Evolutionary conservation across 2,113 vertebrate species (phyloP).

Genomic region (Pholis gunnellus): DNA sequence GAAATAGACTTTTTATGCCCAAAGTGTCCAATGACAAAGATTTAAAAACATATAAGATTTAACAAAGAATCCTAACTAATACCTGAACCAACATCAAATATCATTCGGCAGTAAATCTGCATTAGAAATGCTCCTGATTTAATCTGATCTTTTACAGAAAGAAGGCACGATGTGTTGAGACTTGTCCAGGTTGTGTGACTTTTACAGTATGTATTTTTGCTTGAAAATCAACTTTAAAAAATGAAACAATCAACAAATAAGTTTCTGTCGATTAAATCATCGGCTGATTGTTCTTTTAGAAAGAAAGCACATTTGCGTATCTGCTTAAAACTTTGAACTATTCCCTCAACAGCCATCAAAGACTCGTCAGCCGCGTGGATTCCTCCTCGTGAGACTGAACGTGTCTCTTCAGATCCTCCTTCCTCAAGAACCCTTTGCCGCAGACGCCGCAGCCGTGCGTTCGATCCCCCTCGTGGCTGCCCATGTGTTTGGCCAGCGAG

Average conservation of each 20-base stretch:
- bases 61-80: too few relatives aligned
- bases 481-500: constrained; percentile 54
- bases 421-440: neutral
- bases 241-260: neutral
- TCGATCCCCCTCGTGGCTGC: constrained; percentile 12
- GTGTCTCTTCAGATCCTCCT: constrained; percentile 25
- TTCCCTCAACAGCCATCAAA: neutral
- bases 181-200: too few relatives aligned
- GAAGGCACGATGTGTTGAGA: too few relatives aligned
- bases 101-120: too few relatives aligned
- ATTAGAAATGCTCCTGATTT: too few relatives aligned
- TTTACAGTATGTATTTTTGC: too few relatives aligned
- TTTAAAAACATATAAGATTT: too few relatives aligned
- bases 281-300: neutral
- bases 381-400: neutral
- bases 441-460: constrained; percentile 21
- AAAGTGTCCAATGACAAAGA: too few relatives aligned
- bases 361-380: neutral
- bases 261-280: neutral
- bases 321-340: neutral
- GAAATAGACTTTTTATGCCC: too few relatives aligned
- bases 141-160: too few relatives aligned
- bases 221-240: neutral
- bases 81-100: too few relatives aligned
- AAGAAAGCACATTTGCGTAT: neutral